Conservation (phyloP, 2,888 invertebrate genomes). For the Didymodactylos carnosus region DNA sequence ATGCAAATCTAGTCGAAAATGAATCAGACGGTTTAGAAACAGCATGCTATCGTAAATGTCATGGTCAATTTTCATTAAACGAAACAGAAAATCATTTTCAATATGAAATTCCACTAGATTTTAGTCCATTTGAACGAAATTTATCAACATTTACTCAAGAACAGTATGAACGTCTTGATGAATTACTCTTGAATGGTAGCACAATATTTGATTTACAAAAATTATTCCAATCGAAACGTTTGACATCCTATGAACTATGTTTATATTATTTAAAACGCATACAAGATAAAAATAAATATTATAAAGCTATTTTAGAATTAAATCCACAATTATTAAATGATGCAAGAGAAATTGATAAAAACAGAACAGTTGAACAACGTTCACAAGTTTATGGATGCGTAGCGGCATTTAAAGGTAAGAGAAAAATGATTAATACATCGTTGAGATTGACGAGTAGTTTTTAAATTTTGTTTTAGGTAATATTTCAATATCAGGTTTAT, state of each 20-base stretch:
- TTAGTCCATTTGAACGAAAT: not conserved
- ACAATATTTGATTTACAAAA: not conserved
- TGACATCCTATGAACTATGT: not conserved
- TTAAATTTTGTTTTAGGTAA: too few relatives aligned
- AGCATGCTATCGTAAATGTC: not conserved
- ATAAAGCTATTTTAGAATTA: not conserved
- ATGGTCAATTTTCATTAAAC: not conserved
- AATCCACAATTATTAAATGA: not conserved
- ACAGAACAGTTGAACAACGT: too few relatives aligned
- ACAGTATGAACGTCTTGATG: not conserved
- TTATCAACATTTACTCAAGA: not conserved
- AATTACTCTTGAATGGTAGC: not conserved
- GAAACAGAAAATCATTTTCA: not conserved
- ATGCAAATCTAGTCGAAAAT: too few relatives aligned
- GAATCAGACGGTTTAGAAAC: not conserved
- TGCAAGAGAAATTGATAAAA: not conserved
- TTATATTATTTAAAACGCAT: slow-evolving; percentile 1
- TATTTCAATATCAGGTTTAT: not conserved
- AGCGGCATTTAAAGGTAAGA: not conserved
- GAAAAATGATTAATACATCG: too few relatives aligned
- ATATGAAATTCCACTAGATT: not conserved
- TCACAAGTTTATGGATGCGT: not conserved
- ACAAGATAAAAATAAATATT: not conserved
- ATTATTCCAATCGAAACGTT: not conserved
- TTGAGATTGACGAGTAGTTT: too few relatives aligned